Evolutionary conservation across 2,797 vertebrate genomes (phyloP), one percentile per base, ranked within the genome.

Genomic region (Dendrocincla fuliginosa): DNA sequence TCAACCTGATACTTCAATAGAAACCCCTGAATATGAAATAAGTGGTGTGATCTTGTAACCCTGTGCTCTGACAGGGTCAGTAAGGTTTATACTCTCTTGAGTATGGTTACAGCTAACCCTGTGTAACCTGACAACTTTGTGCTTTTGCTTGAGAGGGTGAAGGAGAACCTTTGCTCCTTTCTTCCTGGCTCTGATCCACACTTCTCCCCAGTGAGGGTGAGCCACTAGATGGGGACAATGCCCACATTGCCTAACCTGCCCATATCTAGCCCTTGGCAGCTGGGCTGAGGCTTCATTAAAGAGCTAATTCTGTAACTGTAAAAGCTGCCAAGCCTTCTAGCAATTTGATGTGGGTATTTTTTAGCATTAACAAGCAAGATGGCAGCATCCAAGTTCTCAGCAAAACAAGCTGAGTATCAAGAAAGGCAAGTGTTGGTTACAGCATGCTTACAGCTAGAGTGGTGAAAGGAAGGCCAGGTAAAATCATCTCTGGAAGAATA

Each of bases 211-310:
- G 19, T n/a, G 55, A 56, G 37, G 39, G 50, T 42, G 74, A 93
- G 65, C 94, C 96, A 96, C 95, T 96, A 97, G 96, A 75, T 95
- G 94, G 95, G 83, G 96, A 96, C 87, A 96, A 27, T 78, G 77
- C 79, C 41, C 94, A 82, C 37, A 67, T 52, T 50, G 86, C 92
- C 59, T 52, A 35, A 35, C 42, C 55, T 64, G 71, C 69, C 68
- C 61, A 37, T 1, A 1, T 35, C 64, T 18, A 47, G 32, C 41
- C 39, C 7, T 41, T 10, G n/a, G 44, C 64, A 89, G 15, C 71
- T 52, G 42, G n/a, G 39, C 28, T 93, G 56, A 68, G 46, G 28
- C 14, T 9, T 64, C 64, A 9, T 46, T 53, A 42, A 75, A 65
- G 64, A 69, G 32, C 61, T 83, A n/a, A 64, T 55, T 63, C 49